Conservation (phyloP, 2,113 vertebrate genomes). For the Hiodon alosoides region DNA sequence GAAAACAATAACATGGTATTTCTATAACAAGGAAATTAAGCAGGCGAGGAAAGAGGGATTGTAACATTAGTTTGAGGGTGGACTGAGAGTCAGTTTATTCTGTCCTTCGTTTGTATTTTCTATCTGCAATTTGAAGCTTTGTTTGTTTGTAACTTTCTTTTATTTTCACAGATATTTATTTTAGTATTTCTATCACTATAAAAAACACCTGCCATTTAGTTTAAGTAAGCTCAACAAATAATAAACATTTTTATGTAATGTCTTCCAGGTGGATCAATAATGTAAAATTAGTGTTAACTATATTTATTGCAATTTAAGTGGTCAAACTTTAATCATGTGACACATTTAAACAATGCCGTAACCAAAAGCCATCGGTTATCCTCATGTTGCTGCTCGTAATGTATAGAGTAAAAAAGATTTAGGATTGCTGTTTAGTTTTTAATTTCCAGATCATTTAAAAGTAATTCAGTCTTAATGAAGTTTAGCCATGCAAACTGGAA, state of each 20-base stretch:
- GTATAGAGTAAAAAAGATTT: not conserved
- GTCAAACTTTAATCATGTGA: not conserved
- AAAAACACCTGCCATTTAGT: not conserved
- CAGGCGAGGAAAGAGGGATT: no score
- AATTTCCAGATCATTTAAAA: constrained; percentile 11
- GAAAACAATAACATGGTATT: no score
- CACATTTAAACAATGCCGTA: not conserved
- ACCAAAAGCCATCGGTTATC: not conserved
- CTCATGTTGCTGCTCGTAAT: not conserved
- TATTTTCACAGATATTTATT: no score
- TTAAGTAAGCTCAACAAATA: not conserved
- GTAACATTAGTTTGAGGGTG: no score
- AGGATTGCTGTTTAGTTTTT: constrained; percentile 3
- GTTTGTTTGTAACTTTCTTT: no score
- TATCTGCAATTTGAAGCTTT: no score
- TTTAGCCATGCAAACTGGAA: not conserved
- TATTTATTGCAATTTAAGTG: not conserved
- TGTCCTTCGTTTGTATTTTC: no score
- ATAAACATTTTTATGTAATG: not conserved
- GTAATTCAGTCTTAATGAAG: constrained; percentile 15
- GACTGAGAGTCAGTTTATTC: no score
- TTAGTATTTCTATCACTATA: no score
- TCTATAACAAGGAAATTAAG: no score
- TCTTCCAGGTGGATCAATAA: not conserved
- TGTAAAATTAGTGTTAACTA: no score